phyloP scores from a whole-genome alignment of 1,140 invertebrate genomes.

The Homarus americanus region DNA sequence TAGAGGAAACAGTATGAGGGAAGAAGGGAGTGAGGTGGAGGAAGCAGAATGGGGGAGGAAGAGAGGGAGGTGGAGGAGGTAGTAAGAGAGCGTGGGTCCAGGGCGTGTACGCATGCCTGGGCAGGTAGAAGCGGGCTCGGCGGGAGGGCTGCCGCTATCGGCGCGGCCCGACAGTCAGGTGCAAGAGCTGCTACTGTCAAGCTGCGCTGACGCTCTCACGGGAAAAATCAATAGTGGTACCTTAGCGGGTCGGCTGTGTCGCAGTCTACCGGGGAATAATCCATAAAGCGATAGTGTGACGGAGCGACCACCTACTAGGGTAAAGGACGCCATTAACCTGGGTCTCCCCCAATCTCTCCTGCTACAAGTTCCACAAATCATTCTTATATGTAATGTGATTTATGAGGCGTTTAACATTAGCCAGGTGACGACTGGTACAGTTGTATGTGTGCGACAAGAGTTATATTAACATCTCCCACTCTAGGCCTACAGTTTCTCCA shows the following conservation, averaged over 20 bases:
- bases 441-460: no score
- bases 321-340: background rate
- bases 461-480: no score
- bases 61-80: background rate
- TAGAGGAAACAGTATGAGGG: background rate
- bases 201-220: background rate
- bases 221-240: constrained; percentile 7
- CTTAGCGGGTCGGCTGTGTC: background rate
- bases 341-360: background rate
- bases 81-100: background rate
- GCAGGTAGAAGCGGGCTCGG: background rate
- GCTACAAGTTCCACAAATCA: background rate
- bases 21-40: no score
- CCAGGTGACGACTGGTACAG: no score
- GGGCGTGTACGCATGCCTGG: constrained; percentile 3
- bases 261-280: constrained; percentile 20
- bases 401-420: background rate
- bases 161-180: background rate
- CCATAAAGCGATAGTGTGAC: constrained; percentile 10
- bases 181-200: background rate
- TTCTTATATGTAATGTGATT: background rate
- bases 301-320: background rate
- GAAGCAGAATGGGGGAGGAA: background rate
- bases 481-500: no score
- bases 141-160: background rate